Evolutionary conservation across 2,113 vertebrate genomes (phyloP).

Genomic region (Anhinga anhinga): DNA sequence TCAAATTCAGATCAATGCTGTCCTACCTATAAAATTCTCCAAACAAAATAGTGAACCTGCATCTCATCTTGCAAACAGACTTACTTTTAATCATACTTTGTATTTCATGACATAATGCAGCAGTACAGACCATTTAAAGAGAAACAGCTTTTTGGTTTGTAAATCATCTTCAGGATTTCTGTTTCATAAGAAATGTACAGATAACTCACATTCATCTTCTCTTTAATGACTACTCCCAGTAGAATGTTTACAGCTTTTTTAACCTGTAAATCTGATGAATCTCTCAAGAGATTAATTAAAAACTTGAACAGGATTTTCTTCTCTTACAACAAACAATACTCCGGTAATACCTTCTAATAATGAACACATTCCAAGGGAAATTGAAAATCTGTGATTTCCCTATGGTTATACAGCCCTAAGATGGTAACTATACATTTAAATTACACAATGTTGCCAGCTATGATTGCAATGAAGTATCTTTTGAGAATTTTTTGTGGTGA

Average conservation of each 20-base stretch:
- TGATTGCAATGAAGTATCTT: background rate
- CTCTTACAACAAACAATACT: conserved; percentile 68
- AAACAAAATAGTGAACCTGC: background rate
- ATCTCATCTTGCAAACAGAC: background rate
- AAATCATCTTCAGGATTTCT: conserved; percentile 15
- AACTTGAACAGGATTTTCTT: conserved; percentile 66
- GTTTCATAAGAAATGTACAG: background rate
- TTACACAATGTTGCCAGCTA: background rate
- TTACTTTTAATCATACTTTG: background rate
- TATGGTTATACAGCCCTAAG: background rate
- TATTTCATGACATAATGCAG: background rate
- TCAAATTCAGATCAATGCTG: background rate
- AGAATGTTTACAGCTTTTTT: conserved; percentile 65
- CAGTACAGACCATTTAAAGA: background rate
- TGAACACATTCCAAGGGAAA: conserved; percentile 59
- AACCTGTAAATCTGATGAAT: conserved; percentile 64
- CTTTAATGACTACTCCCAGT: conserved; percentile 35
- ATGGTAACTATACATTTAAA: background rate
- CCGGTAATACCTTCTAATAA: conserved; percentile 66
- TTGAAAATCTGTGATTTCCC: conserved; percentile 34
- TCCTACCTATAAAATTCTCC: background rate
- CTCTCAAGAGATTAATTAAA: conserved; percentile 77
- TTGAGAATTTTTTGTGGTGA: background rate
- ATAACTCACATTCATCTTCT: conserved; percentile 42
- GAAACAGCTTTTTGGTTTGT: background rate